Conservation (phyloP, 37 sponge, comb jelly and placozoan genomes). For the Chondrilla cf. caribensis region DNA sequence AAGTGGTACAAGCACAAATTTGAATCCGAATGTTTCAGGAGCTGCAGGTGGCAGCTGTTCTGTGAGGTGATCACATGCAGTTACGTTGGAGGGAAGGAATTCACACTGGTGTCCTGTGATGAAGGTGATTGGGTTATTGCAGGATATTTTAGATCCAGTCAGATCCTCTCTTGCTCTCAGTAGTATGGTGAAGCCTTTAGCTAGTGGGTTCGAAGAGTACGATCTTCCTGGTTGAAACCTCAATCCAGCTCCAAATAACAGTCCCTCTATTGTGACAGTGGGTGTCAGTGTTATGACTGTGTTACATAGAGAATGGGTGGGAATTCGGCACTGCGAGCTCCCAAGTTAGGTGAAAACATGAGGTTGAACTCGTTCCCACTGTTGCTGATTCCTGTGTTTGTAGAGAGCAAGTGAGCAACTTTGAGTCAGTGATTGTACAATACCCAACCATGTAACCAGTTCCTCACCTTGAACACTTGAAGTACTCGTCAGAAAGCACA, state of each 20-base stretch:
- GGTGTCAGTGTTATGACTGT: slow-evolving; percentile 43
- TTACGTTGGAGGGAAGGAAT: slow-evolving; percentile 12
- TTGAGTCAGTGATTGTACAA: no score
- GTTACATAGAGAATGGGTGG: neutral
- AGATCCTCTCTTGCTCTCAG: neutral
- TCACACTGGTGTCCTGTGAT: slow-evolving; percentile 51
- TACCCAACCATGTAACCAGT: no score
- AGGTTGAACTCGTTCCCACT: slow-evolving; percentile 5
- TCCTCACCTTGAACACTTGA: no score
- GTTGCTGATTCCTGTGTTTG: neutral
- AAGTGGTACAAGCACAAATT: slow-evolving; percentile 5
- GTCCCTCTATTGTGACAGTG: neutral
- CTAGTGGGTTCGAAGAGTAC: neutral
- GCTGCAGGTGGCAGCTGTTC: slow-evolving; percentile 32
- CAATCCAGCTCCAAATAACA: neutral
- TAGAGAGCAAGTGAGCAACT: neutral
- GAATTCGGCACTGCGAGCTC: neutral
- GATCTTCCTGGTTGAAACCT: neutral
- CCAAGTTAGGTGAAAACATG: neutral
- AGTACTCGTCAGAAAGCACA: no score
- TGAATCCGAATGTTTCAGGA: slow-evolving; percentile 11
- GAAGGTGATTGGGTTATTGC: slow-evolving; percentile 28
- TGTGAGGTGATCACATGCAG: slow-evolving; percentile 33
- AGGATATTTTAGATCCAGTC: slow-evolving; percentile 16
- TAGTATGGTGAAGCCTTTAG: neutral